Percentiles rank a stretch among this genome's conserved stretches.
These are phyloP conservation scores for Coenobita brevimanus DNA, from an alignment of 1,140 invertebrate genomes.

Conservation along the genomic window DNA sequence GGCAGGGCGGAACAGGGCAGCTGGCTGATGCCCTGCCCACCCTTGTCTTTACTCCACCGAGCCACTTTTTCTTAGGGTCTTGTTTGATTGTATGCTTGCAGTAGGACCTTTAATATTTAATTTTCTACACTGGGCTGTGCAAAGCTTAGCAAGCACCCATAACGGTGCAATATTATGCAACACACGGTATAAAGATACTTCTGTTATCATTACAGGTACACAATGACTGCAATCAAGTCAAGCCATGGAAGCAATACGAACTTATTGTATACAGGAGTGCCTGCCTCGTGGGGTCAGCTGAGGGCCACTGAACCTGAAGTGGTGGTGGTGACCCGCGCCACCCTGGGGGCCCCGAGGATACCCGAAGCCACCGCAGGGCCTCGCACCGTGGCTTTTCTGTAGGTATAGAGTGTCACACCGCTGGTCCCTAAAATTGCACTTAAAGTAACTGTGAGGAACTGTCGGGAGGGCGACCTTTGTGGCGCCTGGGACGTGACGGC, in stretches of 20 bases:
- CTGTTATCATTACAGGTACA: conserved; percentile 62
- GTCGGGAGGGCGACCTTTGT: conserved; percentile 56
- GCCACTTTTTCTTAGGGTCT: conserved; percentile 36
- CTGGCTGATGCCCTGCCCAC: background rate
- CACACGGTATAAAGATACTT: conserved; percentile 59
- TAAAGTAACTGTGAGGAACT: conserved; percentile 67
- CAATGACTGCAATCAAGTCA: conserved; percentile 64
- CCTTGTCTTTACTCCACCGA: conserved; percentile 20
- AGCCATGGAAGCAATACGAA: conserved; percentile 64
- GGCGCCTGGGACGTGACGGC: conserved; percentile 51
- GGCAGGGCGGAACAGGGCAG: background rate
- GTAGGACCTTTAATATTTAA: conserved; percentile 60
- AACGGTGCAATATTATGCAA: conserved; percentile 58
- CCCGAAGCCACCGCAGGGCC: conserved; percentile 26
- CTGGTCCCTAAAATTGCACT: conserved; percentile 68
- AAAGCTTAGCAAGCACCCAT: conserved; percentile 56
- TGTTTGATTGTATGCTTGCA: conserved; percentile 66
- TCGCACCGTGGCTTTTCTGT: conserved; percentile 48
- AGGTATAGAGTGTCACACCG: conserved; percentile 63
- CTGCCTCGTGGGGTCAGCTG: conserved; percentile 48
- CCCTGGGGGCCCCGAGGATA: background rate
- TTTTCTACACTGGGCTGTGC: conserved; percentile 58
- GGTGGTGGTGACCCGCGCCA: background rate
- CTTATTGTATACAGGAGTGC: conserved; percentile 59
- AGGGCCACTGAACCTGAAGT: conserved; percentile 44